phyloP scores from a whole-genome alignment of 2,797 vertebrate species.

The Alauda arvensis region DNA sequence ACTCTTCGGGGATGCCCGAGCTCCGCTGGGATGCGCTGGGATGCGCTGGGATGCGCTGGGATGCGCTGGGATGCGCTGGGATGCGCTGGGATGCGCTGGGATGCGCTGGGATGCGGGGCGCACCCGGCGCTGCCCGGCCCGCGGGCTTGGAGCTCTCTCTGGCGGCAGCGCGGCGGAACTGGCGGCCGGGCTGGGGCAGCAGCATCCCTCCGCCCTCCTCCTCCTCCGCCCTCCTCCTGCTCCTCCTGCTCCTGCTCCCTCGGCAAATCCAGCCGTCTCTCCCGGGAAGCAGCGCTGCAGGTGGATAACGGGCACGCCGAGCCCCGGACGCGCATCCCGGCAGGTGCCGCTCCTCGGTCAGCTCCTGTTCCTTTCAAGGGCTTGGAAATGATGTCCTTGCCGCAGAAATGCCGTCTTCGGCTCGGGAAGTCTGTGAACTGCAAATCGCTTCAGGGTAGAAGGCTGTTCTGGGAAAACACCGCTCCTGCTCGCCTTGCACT shows the following conservation, averaged over 20 bases:
- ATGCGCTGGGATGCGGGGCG: background rate
- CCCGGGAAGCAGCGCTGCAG: rapidly evolving
- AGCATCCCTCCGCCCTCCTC: rapidly evolving
- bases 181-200: background rate
- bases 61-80: no score
- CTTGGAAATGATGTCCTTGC: background rate
- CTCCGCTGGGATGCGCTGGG: background rate
- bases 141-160: constrained; percentile 7
- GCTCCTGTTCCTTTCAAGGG: background rate
- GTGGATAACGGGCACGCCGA: rapidly evolving
- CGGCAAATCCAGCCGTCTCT: rapidly evolving
- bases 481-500: background rate
- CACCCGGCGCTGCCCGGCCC: background rate
- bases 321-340: background rate
- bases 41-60: no score
- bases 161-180: background rate
- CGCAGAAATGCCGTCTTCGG: background rate
- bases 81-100: no score
- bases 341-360: background rate
- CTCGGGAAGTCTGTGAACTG: background rate
- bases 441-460: background rate
- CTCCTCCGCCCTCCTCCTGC: no score
- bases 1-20: rapidly evolving
- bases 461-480: background rate
- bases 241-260: rapidly evolving